Evolutionary conservation across 1,140 invertebrate genomes (phyloP).

Genomic region (Proales similis): DNA sequence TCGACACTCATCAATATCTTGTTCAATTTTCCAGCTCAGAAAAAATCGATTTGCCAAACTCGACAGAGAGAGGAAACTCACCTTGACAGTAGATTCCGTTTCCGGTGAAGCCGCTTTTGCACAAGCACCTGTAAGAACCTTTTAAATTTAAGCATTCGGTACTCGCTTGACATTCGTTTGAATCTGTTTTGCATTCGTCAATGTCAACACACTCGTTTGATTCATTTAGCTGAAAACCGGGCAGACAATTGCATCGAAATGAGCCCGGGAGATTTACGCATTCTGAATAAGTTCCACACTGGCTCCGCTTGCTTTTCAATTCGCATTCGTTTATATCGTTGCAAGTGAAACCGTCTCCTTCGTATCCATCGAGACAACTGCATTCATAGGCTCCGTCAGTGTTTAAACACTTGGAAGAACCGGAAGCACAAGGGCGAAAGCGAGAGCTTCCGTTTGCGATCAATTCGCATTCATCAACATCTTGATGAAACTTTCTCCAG

Average conservation of each 20-base stretch:
- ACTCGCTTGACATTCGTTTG: background rate
- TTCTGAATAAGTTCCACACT: conserved; percentile 13
- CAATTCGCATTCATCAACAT: too few species aligned
- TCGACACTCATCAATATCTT: conserved; percentile 31
- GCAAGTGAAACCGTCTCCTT: conserved; percentile 18
- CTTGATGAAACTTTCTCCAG: too few species aligned
- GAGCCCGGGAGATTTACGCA: conserved; percentile 4
- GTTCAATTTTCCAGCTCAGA: too few species aligned
- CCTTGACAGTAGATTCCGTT: conserved; percentile 25
- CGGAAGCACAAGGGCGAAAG: too few species aligned
- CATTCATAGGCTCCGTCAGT: conserved; percentile 30
- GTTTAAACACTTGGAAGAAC: background rate
- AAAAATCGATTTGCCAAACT: too few species aligned
- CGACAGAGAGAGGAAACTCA: background rate
- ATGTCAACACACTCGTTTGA: background rate
- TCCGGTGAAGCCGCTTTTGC: conserved; percentile 2
- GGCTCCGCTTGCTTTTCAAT: background rate
- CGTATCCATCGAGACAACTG: conserved; percentile 33
- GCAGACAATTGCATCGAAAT: background rate
- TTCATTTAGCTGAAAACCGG: background rate
- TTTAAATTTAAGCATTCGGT: background rate
- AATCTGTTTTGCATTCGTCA: background rate
- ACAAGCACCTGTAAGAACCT: conserved; percentile 32
- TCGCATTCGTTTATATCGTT: conserved; percentile 18
- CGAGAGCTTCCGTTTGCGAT: too few species aligned